A percentile compares a stretch with the other conserved stretches of the same genome.
These are phyloP conservation scores for Celastrina argiolus DNA, from an alignment of 2,888 invertebrate species.

Conservation along the genomic window DNA sequence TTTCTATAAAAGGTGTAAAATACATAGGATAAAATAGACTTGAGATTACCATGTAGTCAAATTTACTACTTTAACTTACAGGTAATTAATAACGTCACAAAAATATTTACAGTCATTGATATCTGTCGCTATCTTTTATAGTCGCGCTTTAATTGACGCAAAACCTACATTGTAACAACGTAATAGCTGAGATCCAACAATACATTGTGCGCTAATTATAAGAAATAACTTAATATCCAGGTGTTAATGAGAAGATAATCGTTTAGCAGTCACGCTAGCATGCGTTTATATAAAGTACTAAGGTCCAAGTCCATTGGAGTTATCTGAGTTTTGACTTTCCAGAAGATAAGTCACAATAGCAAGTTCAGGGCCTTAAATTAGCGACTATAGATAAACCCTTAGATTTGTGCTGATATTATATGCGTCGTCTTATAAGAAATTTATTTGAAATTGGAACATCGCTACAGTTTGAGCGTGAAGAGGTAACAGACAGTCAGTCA, in stretches of 20 bases:
- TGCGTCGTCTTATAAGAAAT: no score
- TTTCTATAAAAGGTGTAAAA: no score
- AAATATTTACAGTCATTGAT: neutral
- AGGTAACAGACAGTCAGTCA: no score
- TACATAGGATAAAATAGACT: no score
- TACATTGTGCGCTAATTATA: no score
- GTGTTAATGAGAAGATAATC: neutral
- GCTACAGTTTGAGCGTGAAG: no score
- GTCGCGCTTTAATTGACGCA: neutral
- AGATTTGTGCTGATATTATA: neutral
- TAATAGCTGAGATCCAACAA: no score
- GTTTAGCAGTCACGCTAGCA: neutral
- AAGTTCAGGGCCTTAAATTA: neutral
- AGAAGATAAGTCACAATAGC: neutral
- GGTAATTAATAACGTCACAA: neutral
- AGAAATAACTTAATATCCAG: neutral
- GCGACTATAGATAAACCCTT: neutral
- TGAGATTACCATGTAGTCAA: no score
- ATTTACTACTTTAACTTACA: neutral
- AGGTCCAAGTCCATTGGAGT: neutral
- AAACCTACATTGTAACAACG: neutral
- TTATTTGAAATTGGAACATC: no score
- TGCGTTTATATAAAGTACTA: neutral
- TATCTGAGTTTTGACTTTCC: neutral
- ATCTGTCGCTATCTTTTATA: neutral